Percentiles rank a stretch among this genome's conserved stretches.
phyloP scores from a whole-genome alignment of 2,797 vertebrate genomes.

The Eleutherodactylus coqui region DNA sequence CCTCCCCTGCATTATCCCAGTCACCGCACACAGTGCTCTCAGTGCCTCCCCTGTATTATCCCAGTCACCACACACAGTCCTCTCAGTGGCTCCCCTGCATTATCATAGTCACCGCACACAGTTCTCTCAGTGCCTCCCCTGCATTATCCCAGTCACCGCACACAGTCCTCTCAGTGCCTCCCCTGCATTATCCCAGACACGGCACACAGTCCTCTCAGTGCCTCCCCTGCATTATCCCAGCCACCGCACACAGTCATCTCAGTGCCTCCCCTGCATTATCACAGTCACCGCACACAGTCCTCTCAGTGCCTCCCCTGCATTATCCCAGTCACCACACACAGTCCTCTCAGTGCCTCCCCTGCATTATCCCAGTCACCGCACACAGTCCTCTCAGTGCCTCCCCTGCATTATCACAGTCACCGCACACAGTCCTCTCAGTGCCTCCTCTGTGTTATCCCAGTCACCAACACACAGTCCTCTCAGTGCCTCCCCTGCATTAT shows the following conservation, averaged over 20 bases:
- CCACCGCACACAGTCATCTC: background rate
- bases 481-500: background rate
- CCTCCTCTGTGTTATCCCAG: background rate
- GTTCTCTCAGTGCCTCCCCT: background rate
- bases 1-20: background rate
- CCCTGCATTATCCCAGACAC: no score
- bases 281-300: background rate
- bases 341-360: background rate
- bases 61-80: background rate
- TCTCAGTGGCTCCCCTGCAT: background rate
- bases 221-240: background rate
- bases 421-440: slow-evolving; percentile 1
- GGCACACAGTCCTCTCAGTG: slow-evolving; percentile 16
- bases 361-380: background rate
- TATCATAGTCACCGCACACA: background rate
- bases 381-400: slow-evolving; percentile 4
- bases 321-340: background rate
- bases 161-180: slow-evolving; percentile 3
- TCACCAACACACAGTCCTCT: background rate
- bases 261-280: background rate
- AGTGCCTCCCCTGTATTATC: background rate
- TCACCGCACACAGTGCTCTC: background rate
- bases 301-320: background rate
- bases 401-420: background rate
- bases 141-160: background rate